Conservation (phyloP, 2,888 invertebrate genomes). For the Pollenia amentaria region DNA sequence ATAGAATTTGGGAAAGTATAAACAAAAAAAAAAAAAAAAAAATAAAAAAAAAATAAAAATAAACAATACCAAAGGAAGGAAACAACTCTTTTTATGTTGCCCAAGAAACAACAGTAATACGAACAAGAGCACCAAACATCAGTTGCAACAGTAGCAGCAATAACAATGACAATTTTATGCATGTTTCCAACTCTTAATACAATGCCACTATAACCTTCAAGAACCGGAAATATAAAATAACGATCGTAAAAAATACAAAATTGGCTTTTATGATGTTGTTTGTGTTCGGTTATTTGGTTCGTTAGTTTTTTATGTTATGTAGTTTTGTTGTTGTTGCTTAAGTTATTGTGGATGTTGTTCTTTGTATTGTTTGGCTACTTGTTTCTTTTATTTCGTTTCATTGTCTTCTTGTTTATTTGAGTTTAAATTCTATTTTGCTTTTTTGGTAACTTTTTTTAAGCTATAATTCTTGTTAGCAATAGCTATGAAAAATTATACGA, state of each 20-base stretch:
- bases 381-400: slow-evolving; percentile 13
- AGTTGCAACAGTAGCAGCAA: slow-evolving; percentile 48
- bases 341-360: slow-evolving; percentile 1
- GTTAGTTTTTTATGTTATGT: slow-evolving; percentile 57
- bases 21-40: slow-evolving; percentile 28
- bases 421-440: not conserved
- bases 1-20: slow-evolving; percentile 24
- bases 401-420: slow-evolving; percentile 46
- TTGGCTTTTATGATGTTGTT: slow-evolving; percentile 77
- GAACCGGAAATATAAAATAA: slow-evolving; percentile 78
- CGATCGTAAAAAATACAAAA: slow-evolving; percentile 77
- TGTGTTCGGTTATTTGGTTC: slow-evolving; percentile 68
- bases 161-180: slow-evolving; percentile 77
- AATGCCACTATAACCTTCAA: slow-evolving; percentile 75
- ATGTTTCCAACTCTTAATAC: slow-evolving; percentile 76
- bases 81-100: slow-evolving; percentile 61
- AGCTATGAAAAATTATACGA: slow-evolving; percentile 30
- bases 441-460: not conserved
- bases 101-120: slow-evolving; percentile 55
- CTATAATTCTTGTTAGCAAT: slow-evolving; percentile 32
- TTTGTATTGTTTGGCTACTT: slow-evolving; percentile 44
- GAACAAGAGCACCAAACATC: slow-evolving; percentile 50
- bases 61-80: slow-evolving; percentile 63
- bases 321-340: not conserved
- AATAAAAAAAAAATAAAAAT: slow-evolving; percentile 1